These are phyloP conservation scores for Limosa lapponica DNA, from an alignment of 2,797 vertebrate genomes.

Conservation along the genomic window DNA sequence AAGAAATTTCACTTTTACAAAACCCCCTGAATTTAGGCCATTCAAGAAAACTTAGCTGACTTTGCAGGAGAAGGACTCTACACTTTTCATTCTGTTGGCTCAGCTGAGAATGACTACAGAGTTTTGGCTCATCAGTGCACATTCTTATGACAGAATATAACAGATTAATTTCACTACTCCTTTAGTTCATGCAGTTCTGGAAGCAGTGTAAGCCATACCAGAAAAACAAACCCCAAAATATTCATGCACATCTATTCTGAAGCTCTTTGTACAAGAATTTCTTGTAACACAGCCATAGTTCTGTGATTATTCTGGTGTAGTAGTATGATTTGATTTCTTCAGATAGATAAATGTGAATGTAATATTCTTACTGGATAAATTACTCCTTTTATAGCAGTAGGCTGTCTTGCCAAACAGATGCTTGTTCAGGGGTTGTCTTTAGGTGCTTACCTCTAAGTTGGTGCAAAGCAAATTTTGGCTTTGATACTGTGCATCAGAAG, in stretches of 20 bases:
- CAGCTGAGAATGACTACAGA: not conserved
- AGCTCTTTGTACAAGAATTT: not conserved
- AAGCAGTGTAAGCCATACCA: not conserved
- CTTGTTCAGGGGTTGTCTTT: not conserved
- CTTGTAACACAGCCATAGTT: not conserved
- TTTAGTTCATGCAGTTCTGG: not conserved
- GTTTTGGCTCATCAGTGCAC: not conserved
- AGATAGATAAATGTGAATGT: not conserved
- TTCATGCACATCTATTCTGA: not conserved
- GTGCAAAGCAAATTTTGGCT: not conserved
- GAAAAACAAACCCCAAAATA: not conserved
- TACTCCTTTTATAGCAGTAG: not conserved
- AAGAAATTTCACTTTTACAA: not conserved
- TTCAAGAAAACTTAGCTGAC: not conserved
- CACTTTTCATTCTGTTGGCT: not conserved
- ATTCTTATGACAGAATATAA: not conserved
- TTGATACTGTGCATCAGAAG: not conserved
- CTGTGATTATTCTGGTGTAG: not conserved
- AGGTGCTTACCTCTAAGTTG: not conserved
- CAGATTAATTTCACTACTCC: not conserved
- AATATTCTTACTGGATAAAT: not conserved
- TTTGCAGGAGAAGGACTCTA: not conserved
- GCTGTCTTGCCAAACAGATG: not conserved
- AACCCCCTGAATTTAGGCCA: not conserved
- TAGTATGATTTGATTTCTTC: not conserved